Percentiles rank a stretch among this genome's conserved stretches.
These are phyloP conservation scores for Macropis europaea DNA, from an alignment of 2,888 invertebrate genomes.

Conservation along the genomic window DNA sequence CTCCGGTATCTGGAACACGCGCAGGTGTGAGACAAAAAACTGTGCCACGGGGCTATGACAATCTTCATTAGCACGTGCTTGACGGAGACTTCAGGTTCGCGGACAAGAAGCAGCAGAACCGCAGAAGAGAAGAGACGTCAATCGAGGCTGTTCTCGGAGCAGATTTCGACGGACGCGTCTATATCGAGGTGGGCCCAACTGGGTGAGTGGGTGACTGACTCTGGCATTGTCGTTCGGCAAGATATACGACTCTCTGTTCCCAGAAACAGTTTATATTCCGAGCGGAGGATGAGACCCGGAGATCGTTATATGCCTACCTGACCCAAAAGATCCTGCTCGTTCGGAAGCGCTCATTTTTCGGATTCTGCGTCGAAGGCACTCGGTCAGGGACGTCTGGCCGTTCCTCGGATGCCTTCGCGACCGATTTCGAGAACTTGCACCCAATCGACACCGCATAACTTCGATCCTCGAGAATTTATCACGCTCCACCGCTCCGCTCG, in stretches of 20 bases:
- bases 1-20: too few relatives aligned
- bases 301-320: slow-evolving; percentile 71
- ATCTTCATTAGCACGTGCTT: too few relatives aligned
- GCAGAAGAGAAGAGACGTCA: slow-evolving; percentile 14
- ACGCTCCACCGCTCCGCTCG: slow-evolving; percentile 1
- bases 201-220: slow-evolving; percentile 73
- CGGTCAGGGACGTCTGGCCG: slow-evolving; percentile 56
- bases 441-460: slow-evolving; percentile 25
- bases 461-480: slow-evolving; percentile 29
- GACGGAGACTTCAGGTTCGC: too few relatives aligned
- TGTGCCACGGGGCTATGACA: too few relatives aligned
- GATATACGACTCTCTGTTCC: slow-evolving; percentile 78
- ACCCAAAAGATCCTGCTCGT: slow-evolving; percentile 51
- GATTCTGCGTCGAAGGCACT: slow-evolving; percentile 69
- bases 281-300: slow-evolving; percentile 57
- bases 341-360: slow-evolving; percentile 68
- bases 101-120: slow-evolving; percentile 19
- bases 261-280: slow-evolving; percentile 78
- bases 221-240: slow-evolving; percentile 75
- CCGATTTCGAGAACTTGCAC: slow-evolving; percentile 52
- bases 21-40: too few relatives aligned
- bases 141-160: slow-evolving; percentile 29
- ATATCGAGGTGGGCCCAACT: slow-evolving; percentile 55
- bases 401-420: slow-evolving; percentile 31
- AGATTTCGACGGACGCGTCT: slow-evolving; percentile 58